Percentiles rank a stretch among this genome's conserved stretches.
phyloP scores from a whole-genome alignment of 2,113 vertebrate genomes.

The Cinclus mexicanus region DNA sequence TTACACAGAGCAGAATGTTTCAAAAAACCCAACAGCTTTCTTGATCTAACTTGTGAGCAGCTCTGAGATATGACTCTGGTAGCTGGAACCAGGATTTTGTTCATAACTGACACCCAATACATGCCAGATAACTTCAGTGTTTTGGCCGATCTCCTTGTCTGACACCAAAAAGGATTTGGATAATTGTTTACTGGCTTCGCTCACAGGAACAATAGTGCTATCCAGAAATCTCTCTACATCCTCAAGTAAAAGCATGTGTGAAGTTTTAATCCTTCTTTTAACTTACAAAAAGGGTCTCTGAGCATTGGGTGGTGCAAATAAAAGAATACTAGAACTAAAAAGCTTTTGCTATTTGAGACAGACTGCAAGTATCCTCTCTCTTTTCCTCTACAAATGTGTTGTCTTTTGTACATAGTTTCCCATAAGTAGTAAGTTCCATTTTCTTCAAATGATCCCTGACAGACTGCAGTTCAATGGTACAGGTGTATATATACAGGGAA shows the following conservation, averaged over 20 bases:
- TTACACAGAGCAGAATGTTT: not conserved
- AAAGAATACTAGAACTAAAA: not conserved
- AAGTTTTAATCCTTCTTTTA: conserved; percentile 4
- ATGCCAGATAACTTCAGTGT: not conserved
- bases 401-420: not conserved
- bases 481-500: not conserved
- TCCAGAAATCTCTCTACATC: conserved; percentile 12
- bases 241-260: conserved; percentile 21
- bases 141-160: conserved; percentile 6
- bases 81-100: conserved; percentile 7
- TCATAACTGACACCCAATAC: not conserved
- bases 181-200: not conserved
- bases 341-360: not conserved
- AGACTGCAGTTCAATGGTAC: not conserved
- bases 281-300: not conserved
- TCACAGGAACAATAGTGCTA: not conserved
- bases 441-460: not conserved
- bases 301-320: not conserved
- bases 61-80: not conserved
- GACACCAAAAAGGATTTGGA: not conserved
- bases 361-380: not conserved
- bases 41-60: conserved; percentile 1
- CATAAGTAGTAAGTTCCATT: not conserved
- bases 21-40: not conserved
- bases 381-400: not conserved